These are phyloP conservation scores for Xestoiulus laeticollis DNA, from an alignment of 2,888 invertebrate genomes.

Conservation along the genomic window DNA sequence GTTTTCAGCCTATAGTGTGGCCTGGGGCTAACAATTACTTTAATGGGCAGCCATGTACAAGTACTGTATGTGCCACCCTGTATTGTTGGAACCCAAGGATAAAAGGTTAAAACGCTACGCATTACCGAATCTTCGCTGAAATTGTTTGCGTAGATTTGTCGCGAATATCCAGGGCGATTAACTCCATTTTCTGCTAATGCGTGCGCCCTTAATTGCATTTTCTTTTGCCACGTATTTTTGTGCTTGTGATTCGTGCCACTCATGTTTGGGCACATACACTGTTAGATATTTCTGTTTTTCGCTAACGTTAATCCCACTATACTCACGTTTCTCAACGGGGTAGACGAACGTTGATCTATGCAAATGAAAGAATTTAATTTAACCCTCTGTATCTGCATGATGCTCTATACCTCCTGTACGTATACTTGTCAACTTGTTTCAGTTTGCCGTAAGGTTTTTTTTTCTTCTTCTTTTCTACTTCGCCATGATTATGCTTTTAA, in stretches of 20 bases:
- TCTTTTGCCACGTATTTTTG: not conserved
- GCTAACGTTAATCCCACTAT: not conserved
- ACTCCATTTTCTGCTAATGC: slow-evolving; percentile 11
- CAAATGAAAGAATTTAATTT: slow-evolving; percentile 5
- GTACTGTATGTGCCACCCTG: not conserved
- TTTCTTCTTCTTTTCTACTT: not conserved
- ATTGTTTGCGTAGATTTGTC: not conserved
- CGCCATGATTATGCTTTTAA: not conserved
- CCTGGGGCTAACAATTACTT: too few species aligned
- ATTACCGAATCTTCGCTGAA: slow-evolving; percentile 20
- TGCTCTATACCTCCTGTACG: not conserved
- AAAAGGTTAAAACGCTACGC: not conserved
- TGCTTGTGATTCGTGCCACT: not conserved
- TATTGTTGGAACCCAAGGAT: not conserved
- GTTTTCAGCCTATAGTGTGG: too few species aligned
- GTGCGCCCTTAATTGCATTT: slow-evolving; percentile 9
- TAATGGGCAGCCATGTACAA: too few species aligned
- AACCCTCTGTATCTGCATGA: not conserved
- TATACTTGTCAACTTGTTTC: not conserved
- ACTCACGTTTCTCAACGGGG: slow-evolving; percentile 10
- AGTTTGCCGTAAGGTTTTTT: not conserved
- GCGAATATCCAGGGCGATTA: slow-evolving; percentile 28
- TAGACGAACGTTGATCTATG: not conserved
- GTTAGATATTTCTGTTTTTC: not conserved
- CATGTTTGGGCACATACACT: not conserved